Evolutionary conservation across 2,113 vertebrate genomes (phyloP).

Genomic region (Oncorhynchus mykiss): DNA sequence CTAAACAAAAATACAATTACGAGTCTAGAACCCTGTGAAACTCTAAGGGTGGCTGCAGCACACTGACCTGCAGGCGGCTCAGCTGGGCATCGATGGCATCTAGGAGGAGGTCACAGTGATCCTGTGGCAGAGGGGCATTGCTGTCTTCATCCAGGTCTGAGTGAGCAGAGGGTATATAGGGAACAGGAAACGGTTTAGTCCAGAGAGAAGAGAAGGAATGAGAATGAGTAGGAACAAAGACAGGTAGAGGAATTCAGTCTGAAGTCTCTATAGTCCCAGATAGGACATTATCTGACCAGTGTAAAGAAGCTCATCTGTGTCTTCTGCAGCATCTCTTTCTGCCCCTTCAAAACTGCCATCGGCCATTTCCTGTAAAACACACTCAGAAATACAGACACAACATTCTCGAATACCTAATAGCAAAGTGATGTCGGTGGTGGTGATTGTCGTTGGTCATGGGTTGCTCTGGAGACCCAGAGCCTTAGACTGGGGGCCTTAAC

Average conservation of each 20-base stretch:
- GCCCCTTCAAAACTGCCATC: slow-evolving; percentile 13
- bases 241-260: neutral
- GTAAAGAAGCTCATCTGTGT: slow-evolving; percentile 48
- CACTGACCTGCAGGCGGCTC: slow-evolving; percentile 65
- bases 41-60: neutral
- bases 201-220: neutral
- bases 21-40: neutral
- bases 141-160: slow-evolving; percentile 39
- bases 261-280: neutral
- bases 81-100: slow-evolving; percentile 65
- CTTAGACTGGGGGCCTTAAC: slow-evolving; percentile 20
- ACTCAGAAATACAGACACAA: slow-evolving; percentile 13
- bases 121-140: slow-evolving; percentile 23
- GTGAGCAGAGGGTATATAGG: neutral
- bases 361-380: slow-evolving; percentile 51
- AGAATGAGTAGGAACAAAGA: neutral
- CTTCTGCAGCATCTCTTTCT: slow-evolving; percentile 21
- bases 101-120: slow-evolving; percentile 61
- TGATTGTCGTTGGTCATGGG: slow-evolving; percentile 48
- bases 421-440: slow-evolving; percentile 12
- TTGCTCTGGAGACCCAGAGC: slow-evolving; percentile 58
- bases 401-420: neutral
- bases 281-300: slow-evolving; percentile 49
- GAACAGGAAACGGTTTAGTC: neutral
- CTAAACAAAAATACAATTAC: too few species aligned